Evolutionary conservation across 2,888 invertebrate species (phyloP), one percentile per base, ranked within the genome.

Genomic region (Anoplius nigerrimus): DNA sequence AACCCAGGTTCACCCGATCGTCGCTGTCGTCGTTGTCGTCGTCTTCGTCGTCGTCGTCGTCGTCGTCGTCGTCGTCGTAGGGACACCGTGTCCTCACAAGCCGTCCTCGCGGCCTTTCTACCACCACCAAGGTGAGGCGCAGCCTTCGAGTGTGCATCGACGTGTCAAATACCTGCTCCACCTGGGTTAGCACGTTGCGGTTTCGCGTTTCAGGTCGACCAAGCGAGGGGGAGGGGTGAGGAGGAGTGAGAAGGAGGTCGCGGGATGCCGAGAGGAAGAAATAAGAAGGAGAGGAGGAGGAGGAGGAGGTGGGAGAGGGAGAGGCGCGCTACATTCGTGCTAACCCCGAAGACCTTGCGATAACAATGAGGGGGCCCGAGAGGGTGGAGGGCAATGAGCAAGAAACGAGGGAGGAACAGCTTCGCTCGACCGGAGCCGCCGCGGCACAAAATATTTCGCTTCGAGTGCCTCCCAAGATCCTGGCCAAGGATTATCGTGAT

Each of bases 101-200:
- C 15, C 24, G 53, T 53, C 21, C 22, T 24, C 53, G 53, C 21
- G 24, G 53, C 53, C 53, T 53, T 22, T 53, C 53, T 61, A 45
- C 42, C 24, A 43, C 20, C 46, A 48, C 59, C 70, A 43, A 69
- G 54, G 57, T 42, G 59, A 67, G 48, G 22, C 66, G 13, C 27
- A 62, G 64, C 63, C 61, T 66, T 66, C 64, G 69, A 53, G 20
- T 55, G 67, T 57, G 60, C 72, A 70, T 59, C 54, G 52, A 58
- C 66, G 75, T 66, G 68, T 66, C 62, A 62, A 74, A 72, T 62
- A 55, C 65, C 60, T 55, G 65, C 54, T 65, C 56, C 67, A 59
- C 53, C 60, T 60, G 66, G 69, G 63, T 69, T 69, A 43, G 18
- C 65, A 65, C 65, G 63, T 48, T 62, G 53, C 62, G 62, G 64